Conservation (phyloP, 2,797 vertebrate species). For the Leptodactylus fallax region DNA sequence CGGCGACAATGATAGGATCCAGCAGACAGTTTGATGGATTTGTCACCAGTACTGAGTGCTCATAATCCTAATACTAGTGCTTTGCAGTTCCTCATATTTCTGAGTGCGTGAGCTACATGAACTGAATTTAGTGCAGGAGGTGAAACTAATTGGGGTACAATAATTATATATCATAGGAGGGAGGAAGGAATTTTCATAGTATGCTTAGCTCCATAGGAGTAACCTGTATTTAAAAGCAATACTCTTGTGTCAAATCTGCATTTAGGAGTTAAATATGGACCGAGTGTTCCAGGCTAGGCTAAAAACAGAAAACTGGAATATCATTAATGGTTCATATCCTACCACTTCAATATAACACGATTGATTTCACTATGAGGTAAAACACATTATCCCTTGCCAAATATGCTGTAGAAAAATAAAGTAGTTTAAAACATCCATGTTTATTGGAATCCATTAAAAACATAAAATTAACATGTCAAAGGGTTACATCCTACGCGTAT, state of each 20-base stretch:
- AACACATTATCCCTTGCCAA: not conserved
- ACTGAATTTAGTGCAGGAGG: constrained; percentile 43
- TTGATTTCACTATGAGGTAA: not conserved
- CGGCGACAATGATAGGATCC: constrained; percentile 75
- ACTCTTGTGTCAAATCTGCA: not conserved
- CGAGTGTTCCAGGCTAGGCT: not conserved
- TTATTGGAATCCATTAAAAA: no score
- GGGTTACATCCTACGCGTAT: no score
- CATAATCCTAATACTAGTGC: constrained; percentile 82
- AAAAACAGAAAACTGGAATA: constrained; percentile 6
- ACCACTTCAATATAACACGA: not conserved
- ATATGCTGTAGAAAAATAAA: not conserved
- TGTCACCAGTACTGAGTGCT: constrained; percentile 76
- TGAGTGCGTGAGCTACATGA: constrained; percentile 11
- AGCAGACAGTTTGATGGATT: constrained; percentile 80
- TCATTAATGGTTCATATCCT: not conserved
- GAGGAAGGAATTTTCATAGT: constrained; percentile 26
- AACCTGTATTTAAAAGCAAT: constrained; percentile 13
- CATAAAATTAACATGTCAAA: no score
- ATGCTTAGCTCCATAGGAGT: constrained; percentile 14
- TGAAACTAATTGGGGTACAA: constrained; percentile 34
- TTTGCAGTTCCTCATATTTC: constrained; percentile 72
- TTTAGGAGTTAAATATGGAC: constrained; percentile 26
- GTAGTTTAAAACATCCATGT: no score
- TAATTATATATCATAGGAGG: constrained; percentile 50